Base-by-base conservation (phyloP, 2,113 vertebrate species). In the Sebastes schlegelii region DNA sequence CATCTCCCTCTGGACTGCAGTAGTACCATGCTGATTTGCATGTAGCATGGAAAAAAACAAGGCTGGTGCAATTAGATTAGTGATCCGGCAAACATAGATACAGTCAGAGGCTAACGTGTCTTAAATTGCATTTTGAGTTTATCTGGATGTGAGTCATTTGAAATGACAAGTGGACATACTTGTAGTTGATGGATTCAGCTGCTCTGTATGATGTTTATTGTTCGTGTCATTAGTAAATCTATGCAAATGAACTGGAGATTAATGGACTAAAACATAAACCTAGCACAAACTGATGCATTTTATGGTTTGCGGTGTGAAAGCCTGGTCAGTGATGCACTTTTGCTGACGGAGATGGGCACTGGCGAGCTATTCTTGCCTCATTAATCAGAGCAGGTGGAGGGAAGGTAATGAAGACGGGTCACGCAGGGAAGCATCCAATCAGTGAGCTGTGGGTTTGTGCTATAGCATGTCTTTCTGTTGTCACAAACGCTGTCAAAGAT, bases 341-440 rank as follows among this genome's bases (percentile, higher is more conserved):
- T 69, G 64, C 80, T 84, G 88, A 79, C 63, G 21, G 62, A 79
- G 69, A 80, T 74, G 49, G 64, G 43, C 69, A 64, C 62, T 46
- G 67, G 61, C 14, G 5, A 74, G 49, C 77, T 73, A 23, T 64
- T 80, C 78, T 19, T 45, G 61, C 61, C 51, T 86, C 80, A 84
- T 91, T 90, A 89, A 88, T 91, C 85, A 84, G 85, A 90, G 54
- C 80, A 57, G 77, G 58, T 61, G 23, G 67, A 82, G 82, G 77
- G 60, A 70, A 65, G 60, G 76, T 76, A 86, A 89, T 89, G 86
- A 85, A 85, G 82, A 85, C 55, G 1, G 68, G 67, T 80, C 83
- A 80, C 90, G 77, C 79, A 77, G 70, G 26, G 83, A 79, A 64
- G 64, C 69, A 55, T 90, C 74, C 86, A 80, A 74, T 91, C 69